Evolutionary conservation across 2,888 invertebrate species (phyloP).

Genomic region (Sclerodermus sp.): DNA sequence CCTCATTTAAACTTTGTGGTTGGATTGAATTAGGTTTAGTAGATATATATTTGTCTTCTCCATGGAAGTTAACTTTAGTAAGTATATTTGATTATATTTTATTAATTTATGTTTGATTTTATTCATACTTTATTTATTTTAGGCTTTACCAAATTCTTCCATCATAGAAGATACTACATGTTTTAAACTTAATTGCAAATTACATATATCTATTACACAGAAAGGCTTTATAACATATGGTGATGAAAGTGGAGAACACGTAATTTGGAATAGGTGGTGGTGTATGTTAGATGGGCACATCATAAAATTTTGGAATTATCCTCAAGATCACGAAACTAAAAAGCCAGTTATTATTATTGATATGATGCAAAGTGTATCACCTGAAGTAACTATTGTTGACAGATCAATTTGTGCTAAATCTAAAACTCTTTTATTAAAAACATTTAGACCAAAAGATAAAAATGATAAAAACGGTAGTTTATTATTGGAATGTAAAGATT

Average conservation of each 20-base stretch:
- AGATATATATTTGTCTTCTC: constrained; percentile 36
- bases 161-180: constrained; percentile 41
- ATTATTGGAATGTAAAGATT: constrained; percentile 19
- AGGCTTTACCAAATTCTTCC: constrained; percentile 30
- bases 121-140: constrained; percentile 2
- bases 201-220: constrained; percentile 42
- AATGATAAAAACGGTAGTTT: constrained; percentile 27
- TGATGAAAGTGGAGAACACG: constrained; percentile 47
- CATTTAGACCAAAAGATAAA: constrained; percentile 24
- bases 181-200: constrained; percentile 37
- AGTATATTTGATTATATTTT: constrained; percentile 2
- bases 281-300: constrained; percentile 58
- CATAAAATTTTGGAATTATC: constrained; percentile 61
- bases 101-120: not conserved
- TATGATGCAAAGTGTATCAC: constrained; percentile 50
- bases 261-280: constrained; percentile 63
- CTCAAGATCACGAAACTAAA: constrained; percentile 51
- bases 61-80: constrained; percentile 40
- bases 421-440: constrained; percentile 56
- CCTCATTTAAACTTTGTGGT: constrained; percentile 40
- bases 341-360: constrained; percentile 52
- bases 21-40: constrained; percentile 34
- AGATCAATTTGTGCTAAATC: constrained; percentile 60
- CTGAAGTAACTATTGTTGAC: constrained; percentile 48
- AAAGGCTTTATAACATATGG: constrained; percentile 62